Base-by-base conservation (phyloP, 1,140 invertebrate species). In the Nylanderia fulva region DNA sequence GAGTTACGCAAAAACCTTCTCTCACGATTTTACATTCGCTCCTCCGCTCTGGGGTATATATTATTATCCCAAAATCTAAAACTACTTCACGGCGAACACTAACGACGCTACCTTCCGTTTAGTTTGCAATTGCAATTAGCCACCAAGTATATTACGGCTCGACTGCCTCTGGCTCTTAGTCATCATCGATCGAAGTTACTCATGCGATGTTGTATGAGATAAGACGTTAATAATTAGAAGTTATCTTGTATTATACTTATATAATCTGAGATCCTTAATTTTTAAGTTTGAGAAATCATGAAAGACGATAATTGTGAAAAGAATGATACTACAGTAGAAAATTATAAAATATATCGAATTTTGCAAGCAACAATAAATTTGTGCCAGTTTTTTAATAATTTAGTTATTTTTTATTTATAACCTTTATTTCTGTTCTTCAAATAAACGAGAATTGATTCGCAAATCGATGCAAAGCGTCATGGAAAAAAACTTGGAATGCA, bases 51-150 rank as follows among this genome's bases (percentile, higher is more conserved):
- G 42, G 13, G 33, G 13, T 68, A 39, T 39, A 54, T 39, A 54
- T 68, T 54, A 54, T 79, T 79, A 79, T 54, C 29, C 42, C 45
- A 42, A 79, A 66, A 66, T 79, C 61, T n/a, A n/a, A 39, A 64
- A 45, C 21, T 29, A 1, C 8, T n/a, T 79, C 75, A 33, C 21
- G 21, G 13, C 15, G 9, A 27, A 54, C 45, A 68, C 13, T n/a
- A 39, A 61, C 36, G 56, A 27, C 74, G 39, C 36, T 33, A 33
- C 13, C 56, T 61, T 33, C 15, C 72, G 15, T 15, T 39, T 68
- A 68, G 61, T 68, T 79, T 39, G n/a, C 42, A 68, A 54, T 79
- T 79, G n/a, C 61, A 54, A 79, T 68, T 68, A 68, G 61, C 61
- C 75, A 52, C n/a, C 6, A n/a, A 54, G 75, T 29, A 79, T 33